Percentiles rank a stretch among this genome's conserved stretches.
phyloP scores from a whole-genome alignment of 2,113 vertebrate genomes.

The Albula glossodonta region DNA sequence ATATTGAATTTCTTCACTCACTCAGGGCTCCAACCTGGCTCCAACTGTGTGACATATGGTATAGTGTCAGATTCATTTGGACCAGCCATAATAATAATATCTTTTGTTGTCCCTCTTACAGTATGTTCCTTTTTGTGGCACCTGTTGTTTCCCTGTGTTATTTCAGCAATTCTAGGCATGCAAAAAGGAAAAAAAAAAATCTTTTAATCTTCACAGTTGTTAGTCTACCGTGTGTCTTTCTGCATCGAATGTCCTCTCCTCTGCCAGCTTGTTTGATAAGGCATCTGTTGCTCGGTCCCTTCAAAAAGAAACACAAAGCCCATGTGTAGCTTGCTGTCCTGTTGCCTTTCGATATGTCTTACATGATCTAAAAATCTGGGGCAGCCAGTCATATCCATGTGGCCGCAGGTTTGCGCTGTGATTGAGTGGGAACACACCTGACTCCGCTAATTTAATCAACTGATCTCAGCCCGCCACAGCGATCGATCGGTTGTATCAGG shows the following conservation, averaged over 20 bases:
- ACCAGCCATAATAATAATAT: not conserved
- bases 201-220: conserved; percentile 24
- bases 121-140: not conserved
- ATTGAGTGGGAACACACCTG: too few relatives aligned
- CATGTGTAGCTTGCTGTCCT: not conserved
- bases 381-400: too few relatives aligned
- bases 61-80: conserved; percentile 10
- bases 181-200: not conserved
- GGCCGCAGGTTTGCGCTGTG: too few relatives aligned
- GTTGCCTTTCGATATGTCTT: not conserved
- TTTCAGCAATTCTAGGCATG: conserved; percentile 20
- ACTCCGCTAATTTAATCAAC: too few relatives aligned
- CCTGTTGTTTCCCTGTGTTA: not conserved
- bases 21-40: not conserved
- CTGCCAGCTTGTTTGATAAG: not conserved
- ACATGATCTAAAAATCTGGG: too few relatives aligned
- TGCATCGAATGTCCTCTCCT: not conserved
- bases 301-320: not conserved
- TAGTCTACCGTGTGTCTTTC: not conserved
- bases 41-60: conserved; percentile 16
- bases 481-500: too few relatives aligned
- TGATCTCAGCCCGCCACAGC: too few relatives aligned
- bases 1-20: not conserved
- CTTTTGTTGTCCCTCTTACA: conserved; percentile 15
- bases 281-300: conserved; percentile 15